Conservation (phyloP, 2,797 vertebrate genomes). For the Kryptopterus vitreolus region DNA sequence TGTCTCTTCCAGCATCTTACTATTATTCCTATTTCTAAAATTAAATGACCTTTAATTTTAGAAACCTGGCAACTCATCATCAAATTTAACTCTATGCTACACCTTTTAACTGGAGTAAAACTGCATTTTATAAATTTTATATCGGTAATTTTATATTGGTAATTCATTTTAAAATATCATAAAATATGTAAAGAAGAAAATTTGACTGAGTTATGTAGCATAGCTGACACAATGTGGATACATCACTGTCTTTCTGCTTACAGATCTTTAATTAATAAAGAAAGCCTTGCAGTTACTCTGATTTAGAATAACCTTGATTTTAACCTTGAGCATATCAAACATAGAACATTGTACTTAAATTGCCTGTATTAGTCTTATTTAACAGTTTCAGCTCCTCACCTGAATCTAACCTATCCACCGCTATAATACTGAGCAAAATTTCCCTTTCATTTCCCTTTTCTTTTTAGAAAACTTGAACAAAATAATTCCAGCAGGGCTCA, state of each 20-base stretch:
- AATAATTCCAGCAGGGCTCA: background rate
- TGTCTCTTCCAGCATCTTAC: background rate
- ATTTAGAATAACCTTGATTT: background rate
- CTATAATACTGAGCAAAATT: background rate
- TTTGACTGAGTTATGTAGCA: constrained; percentile 44
- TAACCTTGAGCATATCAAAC: background rate
- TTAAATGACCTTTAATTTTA: no score
- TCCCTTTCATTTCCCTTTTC: background rate
- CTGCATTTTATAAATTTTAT: background rate
- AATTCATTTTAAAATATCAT: background rate
- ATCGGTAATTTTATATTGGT: background rate
- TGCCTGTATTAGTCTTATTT: background rate
- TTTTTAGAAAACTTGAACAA: background rate
- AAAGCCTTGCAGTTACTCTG: constrained; percentile 9
- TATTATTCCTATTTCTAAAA: no score
- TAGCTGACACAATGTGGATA: constrained; percentile 59
- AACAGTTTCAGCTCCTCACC: background rate
- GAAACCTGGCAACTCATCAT: no score
- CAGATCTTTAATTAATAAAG: constrained; percentile 54
- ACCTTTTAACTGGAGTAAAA: background rate
- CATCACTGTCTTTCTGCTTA: constrained; percentile 41
- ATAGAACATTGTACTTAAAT: background rate
- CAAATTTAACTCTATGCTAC: background rate
- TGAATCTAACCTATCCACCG: background rate
- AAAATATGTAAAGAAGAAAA: background rate